Evolutionary conservation across 2,888 invertebrate species (phyloP), one percentile per base, ranked within the genome.

Genomic region (Pogonocherus hispidulus): DNA sequence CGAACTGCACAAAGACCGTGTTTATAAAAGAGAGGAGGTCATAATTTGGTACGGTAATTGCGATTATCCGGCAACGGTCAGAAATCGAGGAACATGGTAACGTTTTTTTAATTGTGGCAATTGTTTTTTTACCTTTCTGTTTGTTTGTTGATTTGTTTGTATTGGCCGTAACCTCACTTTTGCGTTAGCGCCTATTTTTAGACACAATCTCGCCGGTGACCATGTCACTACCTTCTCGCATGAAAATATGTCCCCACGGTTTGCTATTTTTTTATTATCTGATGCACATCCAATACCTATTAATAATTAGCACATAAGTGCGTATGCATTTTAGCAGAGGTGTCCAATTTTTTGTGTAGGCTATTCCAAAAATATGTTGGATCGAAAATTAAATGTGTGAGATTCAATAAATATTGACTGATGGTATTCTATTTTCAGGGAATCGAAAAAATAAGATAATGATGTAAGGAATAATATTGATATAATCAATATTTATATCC

Each of bases 1-100:
- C 70, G 41, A 37, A 51, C 72, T 70, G 74, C 71, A 76, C 76
- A 78, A 78, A 78, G 78, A 77, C 74, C 76, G 73, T 69, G 75
- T 71, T 37, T 41, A n/a, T 41, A 16, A 41, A 41, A 51, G 49
- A 47, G 76, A 76, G 76, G 75, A 74, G 77, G 72, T 71, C 74
- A 73, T 78, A 78, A 76, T 77, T 76, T 70, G 72, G 23, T 23
- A 46, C 55, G 18, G 63, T 74, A 75, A 76, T 75, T 75, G 63
- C 57, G 54, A 54, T 67, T 60, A 59, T 51, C 37, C 47, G 32
- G 56, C 37, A 55, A 23, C 37, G 51, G 16, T 35, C 51, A 62
- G 51, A 51, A 51, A 37, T 23, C 62, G 2, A 63, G 64, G 37
- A 59, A 62, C 35, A 60, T 60, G 66, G 66, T 66, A 66, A 66